Evolutionary conservation across 2,113 vertebrate species (phyloP).

Genomic region (Chaetura pelagica): DNA sequence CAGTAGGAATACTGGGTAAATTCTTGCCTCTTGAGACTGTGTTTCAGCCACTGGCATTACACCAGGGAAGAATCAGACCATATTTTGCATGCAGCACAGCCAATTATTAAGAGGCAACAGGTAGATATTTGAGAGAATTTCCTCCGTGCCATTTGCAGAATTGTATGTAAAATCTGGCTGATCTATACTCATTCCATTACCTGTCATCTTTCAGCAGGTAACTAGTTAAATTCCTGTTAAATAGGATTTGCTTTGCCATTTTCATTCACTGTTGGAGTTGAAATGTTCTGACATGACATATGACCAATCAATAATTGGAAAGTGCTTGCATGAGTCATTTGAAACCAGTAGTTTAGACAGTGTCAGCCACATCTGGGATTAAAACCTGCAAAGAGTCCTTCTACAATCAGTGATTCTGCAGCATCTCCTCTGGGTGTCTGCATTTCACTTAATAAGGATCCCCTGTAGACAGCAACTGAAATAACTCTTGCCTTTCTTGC

Average conservation of each 20-base stretch:
- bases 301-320: background rate
- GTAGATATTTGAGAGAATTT: background rate
- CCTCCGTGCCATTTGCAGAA: background rate
- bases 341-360: constrained; percentile 22
- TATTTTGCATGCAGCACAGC: background rate
- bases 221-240: constrained; percentile 8
- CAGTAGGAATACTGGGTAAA: background rate
- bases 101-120: background rate
- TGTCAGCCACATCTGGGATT: background rate
- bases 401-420: background rate
- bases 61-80: rapidly evolving
- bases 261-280: constrained; percentile 35
- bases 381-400: constrained; percentile 4
- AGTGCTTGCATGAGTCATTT: constrained; percentile 23
- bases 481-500: constrained; percentile 13
- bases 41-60: background rate
- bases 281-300: constrained; percentile 21
- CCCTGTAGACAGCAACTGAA: background rate
- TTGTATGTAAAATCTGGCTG: background rate
- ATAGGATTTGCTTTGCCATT: constrained; percentile 16
- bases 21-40: background rate
- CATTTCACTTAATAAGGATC: constrained; percentile 17
- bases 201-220: background rate
- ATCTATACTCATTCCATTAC: background rate
- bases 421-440: constrained; percentile 9